These are phyloP conservation scores for Xanthostigma xanthostigma DNA, from an alignment of 2,888 invertebrate genomes.

Conservation along the genomic window DNA sequence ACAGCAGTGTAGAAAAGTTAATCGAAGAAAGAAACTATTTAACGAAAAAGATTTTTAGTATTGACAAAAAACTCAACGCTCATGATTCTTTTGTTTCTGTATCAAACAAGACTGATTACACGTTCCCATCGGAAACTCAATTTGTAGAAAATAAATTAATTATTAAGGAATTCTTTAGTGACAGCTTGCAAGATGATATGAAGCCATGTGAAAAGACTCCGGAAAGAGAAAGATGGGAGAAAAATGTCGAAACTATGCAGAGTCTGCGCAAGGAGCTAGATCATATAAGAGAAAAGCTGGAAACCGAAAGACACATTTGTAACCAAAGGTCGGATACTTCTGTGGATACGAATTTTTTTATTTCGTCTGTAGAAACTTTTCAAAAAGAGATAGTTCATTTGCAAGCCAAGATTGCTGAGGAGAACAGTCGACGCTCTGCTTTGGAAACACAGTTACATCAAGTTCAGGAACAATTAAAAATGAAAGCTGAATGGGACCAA, in stretches of 20 bases:
- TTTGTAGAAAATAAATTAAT: no score
- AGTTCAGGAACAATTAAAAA: neutral
- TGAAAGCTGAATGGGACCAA: no score
- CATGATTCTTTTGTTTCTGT: no score
- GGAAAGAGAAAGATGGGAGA: slow-evolving; percentile 3
- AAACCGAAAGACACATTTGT: neutral
- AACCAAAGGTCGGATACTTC: neutral
- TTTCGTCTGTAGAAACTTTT: slow-evolving; percentile 1
- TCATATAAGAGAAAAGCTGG: slow-evolving; percentile 3
- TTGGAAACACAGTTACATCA: slow-evolving; percentile 1
- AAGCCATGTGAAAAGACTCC: neutral
- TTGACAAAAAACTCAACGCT: no score
- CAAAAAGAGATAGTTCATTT: slow-evolving; percentile 6
- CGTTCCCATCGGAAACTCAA: no score
- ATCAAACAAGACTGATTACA: no score
- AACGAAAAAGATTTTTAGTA: no score
- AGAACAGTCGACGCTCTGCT: neutral
- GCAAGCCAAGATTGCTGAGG: neutral
- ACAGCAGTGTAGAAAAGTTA: no score
- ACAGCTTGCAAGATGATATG: no score
- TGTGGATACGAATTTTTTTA: slow-evolving; percentile 1
- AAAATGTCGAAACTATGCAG: slow-evolving; percentile 3
- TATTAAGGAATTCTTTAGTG: no score
- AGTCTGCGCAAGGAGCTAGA: slow-evolving; percentile 5
- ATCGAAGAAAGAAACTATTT: no score